Evolutionary conservation across 2,113 vertebrate species (phyloP), one percentile per base, ranked within the genome.

Genomic region (Plotosus lineatus): DNA sequence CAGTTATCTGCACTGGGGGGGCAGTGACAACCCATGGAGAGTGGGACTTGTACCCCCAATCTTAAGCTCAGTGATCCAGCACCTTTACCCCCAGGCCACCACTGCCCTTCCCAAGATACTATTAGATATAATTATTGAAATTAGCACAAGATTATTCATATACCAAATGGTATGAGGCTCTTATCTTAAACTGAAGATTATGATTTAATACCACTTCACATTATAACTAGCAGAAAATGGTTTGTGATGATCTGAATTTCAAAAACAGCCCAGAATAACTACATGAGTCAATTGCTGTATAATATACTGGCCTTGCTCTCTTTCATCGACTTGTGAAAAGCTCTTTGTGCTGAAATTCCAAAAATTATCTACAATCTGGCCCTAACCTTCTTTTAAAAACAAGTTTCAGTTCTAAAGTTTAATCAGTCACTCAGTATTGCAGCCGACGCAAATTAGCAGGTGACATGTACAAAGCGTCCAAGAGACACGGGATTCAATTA

Each of bases 401-500:
- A 4, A 48, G 21, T 78, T 14, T 53, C 60, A 2, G 3, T 40
- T 38, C 36, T 73, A 4, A 80, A 42, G 10, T 48, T 36, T 65
- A 53, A 40, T 28, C 7, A 44, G 12, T 55, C 65, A n/a, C 28
- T 63, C 44, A 31, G n/a, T 14, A 63, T 46, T 58, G 19, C 38
- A 26, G 28, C n/a, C 38, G 31, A 76, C 69, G 63, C 28, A 83
- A 76, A 61, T 50, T 31, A 66, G 77, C 58, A 65, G 9, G 19
- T 12, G 73, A 74, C 11, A 11, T 53, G 42, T 28, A 51, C 12
- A 23, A 73, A 53, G 46, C 1, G 8, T 44, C 31, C 66, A 51
- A 75, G 71, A 75, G 71, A 61, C 42, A 28, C 5, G 40, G 17
- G 50, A 79, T 21, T 26, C 61, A 86, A 72, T 77, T 77, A 51